Evolutionary conservation across 1,140 invertebrate genomes (phyloP).

Genomic region (Agrilus planipennis): DNA sequence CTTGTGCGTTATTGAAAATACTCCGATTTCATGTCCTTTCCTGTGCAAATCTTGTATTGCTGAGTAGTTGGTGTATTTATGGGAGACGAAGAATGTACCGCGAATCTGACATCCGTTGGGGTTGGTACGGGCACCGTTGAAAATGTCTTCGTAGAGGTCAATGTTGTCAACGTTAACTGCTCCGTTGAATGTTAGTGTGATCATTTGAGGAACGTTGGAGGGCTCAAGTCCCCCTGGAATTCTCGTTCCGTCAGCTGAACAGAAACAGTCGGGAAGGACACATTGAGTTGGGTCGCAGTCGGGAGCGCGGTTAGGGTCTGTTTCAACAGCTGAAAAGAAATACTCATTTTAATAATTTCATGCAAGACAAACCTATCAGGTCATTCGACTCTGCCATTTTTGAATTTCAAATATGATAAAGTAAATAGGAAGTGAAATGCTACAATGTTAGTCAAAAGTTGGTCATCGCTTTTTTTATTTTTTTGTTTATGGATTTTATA

Average conservation of each 20-base stretch:
- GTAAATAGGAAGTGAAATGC: too few relatives aligned
- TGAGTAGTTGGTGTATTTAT: constrained; percentile 94
- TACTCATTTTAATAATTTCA: too few relatives aligned
- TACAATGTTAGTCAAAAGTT: too few relatives aligned
- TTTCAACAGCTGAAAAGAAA: constrained; percentile 60
- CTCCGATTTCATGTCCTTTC: constrained; percentile 84
- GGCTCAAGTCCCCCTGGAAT: constrained; percentile 75
- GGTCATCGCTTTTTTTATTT: too few relatives aligned
- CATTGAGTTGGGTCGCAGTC: constrained; percentile 84
- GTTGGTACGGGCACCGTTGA: constrained; percentile 74
- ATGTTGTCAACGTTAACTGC: constrained; percentile 91
- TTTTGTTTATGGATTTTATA: too few relatives aligned
- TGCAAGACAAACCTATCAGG: too few relatives aligned
- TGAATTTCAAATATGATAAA: constrained; percentile 1
- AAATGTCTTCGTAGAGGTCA: constrained; percentile 81
- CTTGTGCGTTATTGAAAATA: constrained; percentile 89
- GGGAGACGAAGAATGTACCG: constrained; percentile 90
- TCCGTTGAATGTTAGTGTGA: constrained; percentile 89
- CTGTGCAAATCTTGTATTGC: constrained; percentile 85
- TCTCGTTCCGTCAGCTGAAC: constrained; percentile 81
- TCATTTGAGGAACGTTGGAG: constrained; percentile 83
- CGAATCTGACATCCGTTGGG: constrained; percentile 90
- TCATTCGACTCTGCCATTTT: too few relatives aligned
- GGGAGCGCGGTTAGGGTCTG: constrained; percentile 77
- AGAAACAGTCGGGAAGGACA: constrained; percentile 84